These are phyloP conservation scores for Spilogale gracilis DNA, from an alignment of 2,113 vertebrate species.

Conservation along the genomic window DNA sequence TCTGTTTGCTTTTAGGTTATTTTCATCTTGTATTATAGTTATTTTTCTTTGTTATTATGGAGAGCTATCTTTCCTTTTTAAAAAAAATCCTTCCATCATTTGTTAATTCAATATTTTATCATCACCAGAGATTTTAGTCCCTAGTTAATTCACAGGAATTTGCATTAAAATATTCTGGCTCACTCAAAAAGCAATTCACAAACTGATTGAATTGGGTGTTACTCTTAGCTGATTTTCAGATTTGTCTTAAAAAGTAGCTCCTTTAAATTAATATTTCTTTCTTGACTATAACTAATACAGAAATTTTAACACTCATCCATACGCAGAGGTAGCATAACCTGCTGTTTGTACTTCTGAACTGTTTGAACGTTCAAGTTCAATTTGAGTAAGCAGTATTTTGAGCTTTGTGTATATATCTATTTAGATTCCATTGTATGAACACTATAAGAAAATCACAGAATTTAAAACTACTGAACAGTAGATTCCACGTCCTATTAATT, in stretches of 20 bases:
- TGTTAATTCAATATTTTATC: constrained; percentile 42
- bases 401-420: not conserved
- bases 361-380: not conserved
- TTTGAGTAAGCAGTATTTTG: constrained; percentile 40
- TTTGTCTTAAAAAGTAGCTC: constrained; percentile 59
- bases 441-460: constrained; percentile 44
- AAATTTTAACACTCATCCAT: not conserved
- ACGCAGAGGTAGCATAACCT: not conserved
- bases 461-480: constrained; percentile 18
- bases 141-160: constrained; percentile 60
- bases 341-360: constrained; percentile 47
- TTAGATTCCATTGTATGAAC: constrained; percentile 24
- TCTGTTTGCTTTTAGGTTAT: constrained; percentile 91
- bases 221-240: constrained; percentile 56
- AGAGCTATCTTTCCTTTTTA: constrained; percentile 35
- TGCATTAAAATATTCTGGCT: constrained; percentile 67
- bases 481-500: not conserved
- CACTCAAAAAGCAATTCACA: constrained; percentile 44
- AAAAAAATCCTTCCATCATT: constrained; percentile 70
- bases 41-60: constrained; percentile 81
- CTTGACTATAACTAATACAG: constrained; percentile 52
- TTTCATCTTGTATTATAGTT: constrained; percentile 81
- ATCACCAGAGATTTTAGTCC: constrained; percentile 71
- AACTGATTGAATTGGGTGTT: constrained; percentile 29
- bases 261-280: constrained; percentile 67